These are phyloP conservation scores for Lophotriccus pileatus DNA, from an alignment of 2,797 vertebrate species.

Conservation along the genomic window DNA sequence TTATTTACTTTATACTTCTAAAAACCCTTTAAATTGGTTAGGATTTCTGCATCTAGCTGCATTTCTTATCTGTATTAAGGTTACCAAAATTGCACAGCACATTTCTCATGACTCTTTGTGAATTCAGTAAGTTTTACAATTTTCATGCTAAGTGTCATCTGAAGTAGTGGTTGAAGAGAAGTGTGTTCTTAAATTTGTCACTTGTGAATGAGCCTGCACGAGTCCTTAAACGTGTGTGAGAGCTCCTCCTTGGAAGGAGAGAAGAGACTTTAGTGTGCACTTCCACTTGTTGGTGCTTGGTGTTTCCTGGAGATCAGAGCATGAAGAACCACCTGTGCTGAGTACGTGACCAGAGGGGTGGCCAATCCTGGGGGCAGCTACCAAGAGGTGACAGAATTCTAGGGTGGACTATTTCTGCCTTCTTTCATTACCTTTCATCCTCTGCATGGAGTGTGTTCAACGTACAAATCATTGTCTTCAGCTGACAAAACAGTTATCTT, in stretches of 20 bases:
- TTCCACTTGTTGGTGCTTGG: neutral
- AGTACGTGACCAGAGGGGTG: neutral
- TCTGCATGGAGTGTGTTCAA: rapidly evolving
- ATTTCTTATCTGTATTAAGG: neutral
- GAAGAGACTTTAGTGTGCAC: too few relatives aligned
- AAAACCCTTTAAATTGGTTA: neutral
- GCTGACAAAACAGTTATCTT: neutral
- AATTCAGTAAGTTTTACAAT: neutral
- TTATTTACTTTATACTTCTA: neutral
- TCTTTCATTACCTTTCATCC: neutral
- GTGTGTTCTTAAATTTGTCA: neutral
- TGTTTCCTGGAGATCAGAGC: neutral
- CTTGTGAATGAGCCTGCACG: neutral
- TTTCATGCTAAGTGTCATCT: neutral
- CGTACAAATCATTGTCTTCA: rapidly evolving
- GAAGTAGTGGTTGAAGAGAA: neutral
- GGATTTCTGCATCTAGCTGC: neutral
- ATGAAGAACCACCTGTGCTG: neutral
- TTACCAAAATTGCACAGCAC: neutral
- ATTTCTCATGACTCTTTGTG: neutral
- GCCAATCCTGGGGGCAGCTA: neutral
- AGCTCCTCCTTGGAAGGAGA: neutral
- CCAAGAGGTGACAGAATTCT: neutral
- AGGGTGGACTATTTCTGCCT: neutral
- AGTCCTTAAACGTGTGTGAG: neutral